Evolutionary conservation across 1,140 invertebrate genomes (phyloP).

Genomic region (Penaeus chinensis): DNA sequence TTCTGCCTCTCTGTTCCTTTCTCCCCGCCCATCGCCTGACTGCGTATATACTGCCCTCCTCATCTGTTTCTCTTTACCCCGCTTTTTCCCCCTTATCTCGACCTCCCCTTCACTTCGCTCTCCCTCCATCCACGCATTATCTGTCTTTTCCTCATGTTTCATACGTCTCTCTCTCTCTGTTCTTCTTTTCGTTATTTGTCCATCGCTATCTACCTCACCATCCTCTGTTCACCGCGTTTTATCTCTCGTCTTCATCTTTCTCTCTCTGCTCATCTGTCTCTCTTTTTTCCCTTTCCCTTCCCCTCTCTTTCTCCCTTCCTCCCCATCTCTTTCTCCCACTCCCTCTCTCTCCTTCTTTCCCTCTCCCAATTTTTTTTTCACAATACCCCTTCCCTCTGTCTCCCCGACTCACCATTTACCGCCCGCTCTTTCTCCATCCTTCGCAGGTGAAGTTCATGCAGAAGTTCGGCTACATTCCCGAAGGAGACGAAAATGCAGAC

Average conservation of each 20-base stretch:
- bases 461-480: slow-evolving; percentile 59
- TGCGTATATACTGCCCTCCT: background rate
- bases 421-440: background rate
- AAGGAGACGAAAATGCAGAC: slow-evolving; percentile 67
- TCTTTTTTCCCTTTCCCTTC: background rate
- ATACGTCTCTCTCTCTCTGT: background rate
- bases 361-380: too few species aligned
- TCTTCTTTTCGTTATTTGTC: background rate
- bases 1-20: background rate
- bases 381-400: background rate
- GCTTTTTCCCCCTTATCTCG: background rate
- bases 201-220: background rate
- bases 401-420: background rate
- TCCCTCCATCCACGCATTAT: too few species aligned
- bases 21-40: background rate
- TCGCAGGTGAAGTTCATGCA: slow-evolving; percentile 61
- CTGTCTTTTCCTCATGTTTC: too few species aligned
- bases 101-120: too few species aligned
- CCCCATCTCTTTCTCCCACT: too few species aligned
- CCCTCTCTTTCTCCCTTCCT: too few species aligned
- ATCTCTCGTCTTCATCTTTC: background rate
- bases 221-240: background rate
- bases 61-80: background rate
- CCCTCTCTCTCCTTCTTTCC: too few species aligned
- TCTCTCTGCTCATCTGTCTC: background rate